Base-by-base conservation (phyloP, 2,113 vertebrate genomes). In the Lycaon pictus region DNA sequence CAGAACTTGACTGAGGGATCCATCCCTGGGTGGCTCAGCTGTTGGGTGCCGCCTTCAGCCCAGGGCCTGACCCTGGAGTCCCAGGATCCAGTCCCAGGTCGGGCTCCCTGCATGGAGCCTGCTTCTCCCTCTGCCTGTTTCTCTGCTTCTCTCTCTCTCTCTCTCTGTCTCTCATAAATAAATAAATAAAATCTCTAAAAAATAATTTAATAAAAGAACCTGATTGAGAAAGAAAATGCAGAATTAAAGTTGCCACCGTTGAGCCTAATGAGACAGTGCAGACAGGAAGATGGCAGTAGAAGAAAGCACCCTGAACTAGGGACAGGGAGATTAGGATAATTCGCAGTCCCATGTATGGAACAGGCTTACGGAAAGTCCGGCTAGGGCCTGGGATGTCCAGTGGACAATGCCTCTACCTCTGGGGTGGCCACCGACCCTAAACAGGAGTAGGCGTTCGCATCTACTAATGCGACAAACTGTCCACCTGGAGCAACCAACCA, bases 241-340 rank as follows among this genome's bases (percentile, higher is more conserved):
- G 37, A 97, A 86, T 84, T 89, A 83, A 94, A 95, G 80, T 76
- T 96, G 43, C 25, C 63, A 84, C 89, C 77, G 82, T 48, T 89
- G 97, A 90, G 37, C 32, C 91, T 93, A 90, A 97, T 95, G 94
- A 91, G 94, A 94, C 77, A 83, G 22, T 16, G 91, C 27, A 93
- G 53, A 62, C 88, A 97, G 87, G 76, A 96, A 97, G 71, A 95
- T 53, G 88, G 90, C 53, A 92, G 67, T 16, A 97, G 95, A 95
- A 95, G 43, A 89, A 93, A 97, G 95, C 43, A 72, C 71, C 86
- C 72, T 81, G 62, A 97, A 95, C 80, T 63, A 89, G 60, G 48
- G 65, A 20, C 32, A 67, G 53, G 60, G 86, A 96, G 35, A 90
- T 29, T 32, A 88, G 13, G 85, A 60, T 6, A 88, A 77, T 67